A percentile compares a stretch with the other conserved stretches of the same genome.
These are phyloP conservation scores for Chymomyza costata DNA, from an alignment of 1,140 invertebrate species.

Conservation along the genomic window DNA sequence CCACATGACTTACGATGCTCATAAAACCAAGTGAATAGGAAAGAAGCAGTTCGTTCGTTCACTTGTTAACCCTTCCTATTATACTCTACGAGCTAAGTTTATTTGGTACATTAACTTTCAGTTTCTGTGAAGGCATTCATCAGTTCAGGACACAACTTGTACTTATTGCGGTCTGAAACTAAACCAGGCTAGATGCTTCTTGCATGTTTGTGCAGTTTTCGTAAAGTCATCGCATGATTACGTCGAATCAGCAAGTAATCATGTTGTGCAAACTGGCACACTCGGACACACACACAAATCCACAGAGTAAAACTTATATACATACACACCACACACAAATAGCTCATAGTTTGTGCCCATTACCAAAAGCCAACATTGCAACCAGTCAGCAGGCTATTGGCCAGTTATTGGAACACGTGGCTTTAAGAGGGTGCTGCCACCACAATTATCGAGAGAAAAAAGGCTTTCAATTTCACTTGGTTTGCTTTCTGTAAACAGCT, in stretches of 20 bases:
- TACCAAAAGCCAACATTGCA: slow-evolving; percentile 31
- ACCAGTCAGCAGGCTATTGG: slow-evolving; percentile 5
- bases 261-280: slow-evolving; percentile 39
- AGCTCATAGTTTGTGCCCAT: slow-evolving; percentile 29
- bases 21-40: no score
- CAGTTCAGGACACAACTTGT: no score
- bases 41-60: no score
- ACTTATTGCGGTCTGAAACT: not conserved
- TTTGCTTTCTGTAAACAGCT: slow-evolving; percentile 65
- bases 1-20: slow-evolving; percentile 10
- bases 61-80: slow-evolving; percentile 49
- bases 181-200: no score
- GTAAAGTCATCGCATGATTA: slow-evolving; percentile 64
- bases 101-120: slow-evolving; percentile 66
- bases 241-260: slow-evolving; percentile 57
- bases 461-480: slow-evolving; percentile 69
- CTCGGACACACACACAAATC: slow-evolving; percentile 5
- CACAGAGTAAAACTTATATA: no score
- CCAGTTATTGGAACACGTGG: slow-evolving; percentile 1
- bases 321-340: no score
- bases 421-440: slow-evolving; percentile 19
- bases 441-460: slow-evolving; percentile 56
- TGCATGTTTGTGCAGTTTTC: slow-evolving; percentile 39
- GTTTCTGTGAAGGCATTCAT: slow-evolving; percentile 28
- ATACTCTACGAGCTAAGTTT: slow-evolving; percentile 14